These are phyloP conservation scores for Thalassarche chlororhynchos DNA, from an alignment of 2,113 vertebrate species.

Conservation along the genomic window DNA sequence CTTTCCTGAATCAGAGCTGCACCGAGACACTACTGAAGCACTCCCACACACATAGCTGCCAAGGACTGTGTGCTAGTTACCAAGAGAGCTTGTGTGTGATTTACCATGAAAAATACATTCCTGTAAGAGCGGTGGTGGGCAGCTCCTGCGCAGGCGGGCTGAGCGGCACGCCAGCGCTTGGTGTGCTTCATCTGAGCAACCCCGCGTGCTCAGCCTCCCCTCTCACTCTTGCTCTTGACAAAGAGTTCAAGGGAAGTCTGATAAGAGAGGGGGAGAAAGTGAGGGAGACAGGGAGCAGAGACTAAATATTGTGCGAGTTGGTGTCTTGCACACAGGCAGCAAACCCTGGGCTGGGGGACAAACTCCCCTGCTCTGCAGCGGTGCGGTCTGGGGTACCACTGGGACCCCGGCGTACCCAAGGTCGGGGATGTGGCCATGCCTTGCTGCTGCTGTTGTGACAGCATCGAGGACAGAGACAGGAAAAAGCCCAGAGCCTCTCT, in stretches of 20 bases:
- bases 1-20: background rate
- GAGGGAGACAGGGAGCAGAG: background rate
- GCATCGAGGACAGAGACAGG: background rate
- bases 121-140: background rate
- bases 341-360: background rate
- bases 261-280: background rate
- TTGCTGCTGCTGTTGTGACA: background rate
- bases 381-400: background rate
- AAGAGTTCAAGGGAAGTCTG: background rate
- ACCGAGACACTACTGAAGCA: background rate
- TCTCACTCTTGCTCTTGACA: background rate
- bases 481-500: background rate
- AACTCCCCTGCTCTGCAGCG: background rate
- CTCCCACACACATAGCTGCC: background rate
- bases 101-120: background rate
- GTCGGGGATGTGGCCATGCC: fast-evolving
- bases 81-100: background rate
- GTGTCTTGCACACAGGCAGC: background rate
- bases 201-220: fast-evolving
- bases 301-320: background rate
- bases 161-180: background rate
- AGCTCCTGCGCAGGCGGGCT: background rate
- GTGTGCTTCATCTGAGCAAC: background rate
- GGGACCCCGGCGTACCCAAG: background rate
- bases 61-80: background rate